Percentiles rank a stretch among this genome's conserved stretches.
Evolutionary conservation across 2,888 invertebrate species (phyloP).

Genomic region (Cosmopolites sordidus): DNA sequence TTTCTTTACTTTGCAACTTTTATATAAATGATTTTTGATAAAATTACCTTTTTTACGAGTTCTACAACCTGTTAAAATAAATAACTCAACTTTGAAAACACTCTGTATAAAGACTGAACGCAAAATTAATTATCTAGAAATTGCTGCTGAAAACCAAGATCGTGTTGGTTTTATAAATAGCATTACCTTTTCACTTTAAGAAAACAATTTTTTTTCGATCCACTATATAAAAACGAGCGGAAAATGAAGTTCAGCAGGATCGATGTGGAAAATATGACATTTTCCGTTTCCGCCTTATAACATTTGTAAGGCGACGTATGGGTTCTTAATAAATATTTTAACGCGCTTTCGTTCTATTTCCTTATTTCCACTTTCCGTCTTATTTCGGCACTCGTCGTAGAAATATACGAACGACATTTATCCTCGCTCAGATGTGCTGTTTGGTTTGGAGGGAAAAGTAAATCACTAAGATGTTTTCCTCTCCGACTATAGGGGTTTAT

Average conservation of each 20-base stretch:
- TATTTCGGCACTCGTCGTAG: conserved; percentile 9
- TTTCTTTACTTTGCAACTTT: too few relatives aligned
- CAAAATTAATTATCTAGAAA: too few relatives aligned
- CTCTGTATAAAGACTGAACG: too few relatives aligned
- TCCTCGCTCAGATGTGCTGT: conserved; percentile 19
- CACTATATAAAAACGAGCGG: too few relatives aligned
- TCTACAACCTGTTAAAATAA: too few relatives aligned
- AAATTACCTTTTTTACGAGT: too few relatives aligned
- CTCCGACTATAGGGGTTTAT: not conserved
- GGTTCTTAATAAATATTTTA: conserved; percentile 27
- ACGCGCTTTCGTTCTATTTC: conserved; percentile 17
- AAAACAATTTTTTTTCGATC: too few relatives aligned
- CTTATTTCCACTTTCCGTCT: conserved; percentile 20
- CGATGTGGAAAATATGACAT: conserved; percentile 22
- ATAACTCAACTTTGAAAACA: too few relatives aligned
- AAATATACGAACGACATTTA: conserved; percentile 23
- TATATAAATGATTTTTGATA: too few relatives aligned
- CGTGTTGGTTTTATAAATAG: too few relatives aligned
- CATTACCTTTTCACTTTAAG: too few relatives aligned
- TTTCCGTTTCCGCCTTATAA: conserved; percentile 18
- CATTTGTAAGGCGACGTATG: conserved; percentile 25
- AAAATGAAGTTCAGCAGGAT: conserved; percentile 19
- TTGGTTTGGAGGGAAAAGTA: conserved; percentile 12
- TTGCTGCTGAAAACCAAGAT: too few relatives aligned
- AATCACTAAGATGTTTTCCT: conserved; percentile 11